Evolutionary conservation across 2,113 vertebrate genomes (phyloP).

Genomic region (Dermatemys mawii): DNA sequence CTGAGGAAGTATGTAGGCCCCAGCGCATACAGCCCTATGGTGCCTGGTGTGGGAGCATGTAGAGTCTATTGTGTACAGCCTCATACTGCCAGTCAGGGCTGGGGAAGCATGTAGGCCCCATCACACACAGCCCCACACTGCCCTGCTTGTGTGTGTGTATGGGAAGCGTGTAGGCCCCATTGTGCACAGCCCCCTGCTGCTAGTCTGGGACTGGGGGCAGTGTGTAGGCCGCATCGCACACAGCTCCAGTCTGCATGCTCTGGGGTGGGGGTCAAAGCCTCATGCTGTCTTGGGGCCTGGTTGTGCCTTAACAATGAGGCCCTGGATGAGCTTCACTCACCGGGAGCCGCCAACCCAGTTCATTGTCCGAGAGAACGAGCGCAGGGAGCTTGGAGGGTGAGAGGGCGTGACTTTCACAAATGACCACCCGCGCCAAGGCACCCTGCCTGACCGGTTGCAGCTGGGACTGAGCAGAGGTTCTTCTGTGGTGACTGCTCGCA

Average conservation of each 20-base stretch:
- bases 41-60: neutral
- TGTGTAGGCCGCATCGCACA: fast-evolving
- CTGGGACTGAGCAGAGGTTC: neutral
- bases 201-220: neutral
- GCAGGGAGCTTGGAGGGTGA: fast-evolving
- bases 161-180: neutral
- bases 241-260: fast-evolving
- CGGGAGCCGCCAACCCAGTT: conserved; percentile 90
- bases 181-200: fast-evolving
- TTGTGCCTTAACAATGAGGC: neutral
- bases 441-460: neutral
- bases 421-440: neutral
- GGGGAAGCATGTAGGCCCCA: neutral
- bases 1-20: neutral
- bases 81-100: neutral
- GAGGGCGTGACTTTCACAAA: neutral
- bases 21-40: fast-evolving
- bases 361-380: conserved; percentile 67
- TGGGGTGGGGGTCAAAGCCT: neutral
- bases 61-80: neutral
- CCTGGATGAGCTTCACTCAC: conserved; percentile 70
- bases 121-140: neutral
- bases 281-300: neutral
- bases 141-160: neutral
- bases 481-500: neutral